Conservation (phyloP, 1,140 invertebrate species). For the Mizuhopecten yessoensis region DNA sequence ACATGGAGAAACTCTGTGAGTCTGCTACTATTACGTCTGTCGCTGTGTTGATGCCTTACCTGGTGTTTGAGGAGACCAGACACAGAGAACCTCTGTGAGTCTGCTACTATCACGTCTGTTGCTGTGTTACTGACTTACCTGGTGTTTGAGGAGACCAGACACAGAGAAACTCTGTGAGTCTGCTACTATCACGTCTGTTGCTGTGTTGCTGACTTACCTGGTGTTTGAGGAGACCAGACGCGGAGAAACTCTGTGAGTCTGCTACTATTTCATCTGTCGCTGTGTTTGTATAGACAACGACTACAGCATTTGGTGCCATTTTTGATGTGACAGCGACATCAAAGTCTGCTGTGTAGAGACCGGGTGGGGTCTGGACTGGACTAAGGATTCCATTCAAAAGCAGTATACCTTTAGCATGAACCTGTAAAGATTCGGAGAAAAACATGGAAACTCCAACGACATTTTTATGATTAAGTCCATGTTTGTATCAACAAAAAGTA, state of each 20-base stretch:
- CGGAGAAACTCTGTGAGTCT: background rate
- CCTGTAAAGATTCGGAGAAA: background rate
- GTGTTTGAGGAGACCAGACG: background rate
- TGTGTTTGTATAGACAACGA: background rate
- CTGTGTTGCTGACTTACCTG: background rate
- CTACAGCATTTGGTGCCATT: background rate
- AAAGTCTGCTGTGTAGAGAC: background rate
- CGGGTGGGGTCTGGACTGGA: background rate
- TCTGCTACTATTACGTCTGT: no score
- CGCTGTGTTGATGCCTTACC: no score
- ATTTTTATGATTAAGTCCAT: no score
- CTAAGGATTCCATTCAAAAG: background rate
- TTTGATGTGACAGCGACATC: background rate
- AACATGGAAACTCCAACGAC: no score
- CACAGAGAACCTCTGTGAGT: no score
- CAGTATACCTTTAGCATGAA: background rate
- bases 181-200: no score
- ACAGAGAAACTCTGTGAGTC: no score
- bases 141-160: background rate
- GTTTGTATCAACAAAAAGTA: no score
- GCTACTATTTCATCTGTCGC: background rate
- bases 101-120: background rate
- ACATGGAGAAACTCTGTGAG: no score
- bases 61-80: no score
- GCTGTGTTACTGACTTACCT: background rate